phyloP scores from a whole-genome alignment of 2,888 invertebrate genomes.

The Caenorhabditis parvicauda region DNA sequence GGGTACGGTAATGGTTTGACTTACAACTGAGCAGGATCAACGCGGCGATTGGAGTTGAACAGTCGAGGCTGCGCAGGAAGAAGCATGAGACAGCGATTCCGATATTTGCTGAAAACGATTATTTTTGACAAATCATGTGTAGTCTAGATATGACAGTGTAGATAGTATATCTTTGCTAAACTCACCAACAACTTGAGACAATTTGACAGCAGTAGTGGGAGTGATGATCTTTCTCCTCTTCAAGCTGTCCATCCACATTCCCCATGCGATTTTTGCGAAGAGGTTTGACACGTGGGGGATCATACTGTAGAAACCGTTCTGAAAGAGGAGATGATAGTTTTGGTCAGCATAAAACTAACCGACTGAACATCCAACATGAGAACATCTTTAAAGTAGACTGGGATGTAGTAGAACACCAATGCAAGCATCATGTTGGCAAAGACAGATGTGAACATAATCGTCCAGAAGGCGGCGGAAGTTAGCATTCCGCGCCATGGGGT shows the following conservation, averaged over 20 bases:
- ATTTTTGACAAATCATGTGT: too few species aligned
- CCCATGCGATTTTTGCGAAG: constrained; percentile 45
- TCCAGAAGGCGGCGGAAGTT: constrained; percentile 15
- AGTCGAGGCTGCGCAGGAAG: constrained; percentile 16
- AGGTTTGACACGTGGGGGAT: constrained; percentile 41
- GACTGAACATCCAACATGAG: constrained; percentile 39
- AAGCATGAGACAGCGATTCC: constrained; percentile 21
- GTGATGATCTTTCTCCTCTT: constrained; percentile 27
- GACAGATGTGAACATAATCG: constrained; percentile 29
- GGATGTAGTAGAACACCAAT: constrained; percentile 48
- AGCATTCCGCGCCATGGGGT: constrained; percentile 34
- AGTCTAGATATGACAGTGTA: too few species aligned
- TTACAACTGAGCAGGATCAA: constrained; percentile 16
- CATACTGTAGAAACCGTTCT: constrained; percentile 51
- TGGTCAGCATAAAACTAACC: constrained; percentile 6
- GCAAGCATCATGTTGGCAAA: constrained; percentile 43
- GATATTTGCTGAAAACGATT: constrained; percentile 9
- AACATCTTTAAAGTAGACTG: constrained; percentile 55
- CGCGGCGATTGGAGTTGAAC: constrained; percentile 8
- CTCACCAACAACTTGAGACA: constrained; percentile 42
- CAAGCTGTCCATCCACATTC: constrained; percentile 41
- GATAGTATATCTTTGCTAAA: neutral
- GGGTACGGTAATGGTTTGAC: neutral
- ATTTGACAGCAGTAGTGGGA: constrained; percentile 37
- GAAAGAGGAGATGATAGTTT: neutral